Percentiles rank a stretch among this genome's conserved stretches.
Evolutionary conservation across 2,113 vertebrate species (phyloP).

Genomic region (Sphyrna mokarran): DNA sequence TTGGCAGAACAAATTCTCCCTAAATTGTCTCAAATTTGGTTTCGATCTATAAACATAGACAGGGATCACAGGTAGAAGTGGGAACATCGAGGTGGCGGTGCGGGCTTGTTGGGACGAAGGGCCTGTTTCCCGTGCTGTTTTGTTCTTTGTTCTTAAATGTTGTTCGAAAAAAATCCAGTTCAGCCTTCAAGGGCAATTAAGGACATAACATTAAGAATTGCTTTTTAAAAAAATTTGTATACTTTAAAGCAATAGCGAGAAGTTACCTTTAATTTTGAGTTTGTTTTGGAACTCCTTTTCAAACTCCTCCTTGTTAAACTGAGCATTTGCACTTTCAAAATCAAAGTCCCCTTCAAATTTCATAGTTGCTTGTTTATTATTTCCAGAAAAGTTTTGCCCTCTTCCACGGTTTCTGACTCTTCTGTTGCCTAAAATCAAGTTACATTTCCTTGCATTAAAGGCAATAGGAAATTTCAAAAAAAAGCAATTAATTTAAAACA

Average conservation of each 20-base stretch:
- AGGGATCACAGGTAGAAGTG: too few species aligned
- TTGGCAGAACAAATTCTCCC: too few species aligned
- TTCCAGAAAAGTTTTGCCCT: slow-evolving; percentile 71
- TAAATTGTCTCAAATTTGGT: too few species aligned
- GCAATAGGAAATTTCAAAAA: neutral
- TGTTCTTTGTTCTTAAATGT: too few species aligned
- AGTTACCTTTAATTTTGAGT: slow-evolving; percentile 69
- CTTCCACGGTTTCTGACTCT: slow-evolving; percentile 74
- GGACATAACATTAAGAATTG: neutral
- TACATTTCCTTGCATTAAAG: neutral
- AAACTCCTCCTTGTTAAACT: slow-evolving; percentile 85
- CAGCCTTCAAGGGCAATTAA: neutral
- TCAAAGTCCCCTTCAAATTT: slow-evolving; percentile 97
- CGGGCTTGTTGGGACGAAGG: too few species aligned
- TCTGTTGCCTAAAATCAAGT: slow-evolving; percentile 62
- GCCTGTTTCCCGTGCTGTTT: too few species aligned
- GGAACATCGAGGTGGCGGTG: too few species aligned
- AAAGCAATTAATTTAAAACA: neutral
- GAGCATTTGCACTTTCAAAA: slow-evolving; percentile 91
- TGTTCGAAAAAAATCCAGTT: neutral
- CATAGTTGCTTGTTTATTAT: slow-evolving; percentile 69
- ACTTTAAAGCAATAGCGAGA: neutral
- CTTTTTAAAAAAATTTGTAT: neutral
- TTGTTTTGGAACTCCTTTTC: slow-evolving; percentile 75
- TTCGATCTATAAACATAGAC: too few species aligned